Evolutionary conservation across 2,888 invertebrate species (phyloP), one percentile per base, ranked within the genome.

Genomic region (Teleogryllus oceanicus): DNA sequence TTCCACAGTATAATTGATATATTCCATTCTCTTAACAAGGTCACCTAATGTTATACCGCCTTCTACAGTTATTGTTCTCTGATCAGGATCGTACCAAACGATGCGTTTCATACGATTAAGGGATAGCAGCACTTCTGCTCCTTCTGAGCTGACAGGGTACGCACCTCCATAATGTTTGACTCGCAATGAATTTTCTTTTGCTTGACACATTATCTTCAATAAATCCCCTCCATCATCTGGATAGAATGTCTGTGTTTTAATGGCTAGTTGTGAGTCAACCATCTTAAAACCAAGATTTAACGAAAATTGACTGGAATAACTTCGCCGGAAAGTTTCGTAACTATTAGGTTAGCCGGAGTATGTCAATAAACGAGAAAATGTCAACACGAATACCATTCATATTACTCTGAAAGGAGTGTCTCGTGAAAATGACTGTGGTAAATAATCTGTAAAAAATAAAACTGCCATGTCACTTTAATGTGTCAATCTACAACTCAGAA

Each of bases 51-150:
- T 81, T 16, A 82, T 21, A 16, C 82, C 82, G 8, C 78, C 80
- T 79, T 82, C 82, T 8, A 82, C 78, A 20, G 81, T 82, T 74
- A 82, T 78, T 21, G 79, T 79, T n/a, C 79, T 74, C 50, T 81
- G 77, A n/a, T 80, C 80, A n/a, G 80, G 80, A 62, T 81, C 79
- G 74, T 78, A 82, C 20, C 78, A 80, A n/a, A 81, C 50, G 10
- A 81, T 20, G 24, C 75, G 78, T 49, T 80, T 81, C 79, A 82
- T 80, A 12, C 76, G 50, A n/a, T 76, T 74, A 76, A 82, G 75
- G 3, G 75, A 76, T 18, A 82, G 49, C 8, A 80, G 5, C 5
- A 81, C 80, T 20, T 82, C 82, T 13, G 76, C 76, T 50, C 80
- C 81, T 16, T 78, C 78, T 11, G n/a, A 74, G 37, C 37, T 80